Evolutionary conservation across 35 echinoderm and acorn worm species (phyloP), one percentile per base, ranked within the genome.

Genomic region (Anneissia japonica): DNA sequence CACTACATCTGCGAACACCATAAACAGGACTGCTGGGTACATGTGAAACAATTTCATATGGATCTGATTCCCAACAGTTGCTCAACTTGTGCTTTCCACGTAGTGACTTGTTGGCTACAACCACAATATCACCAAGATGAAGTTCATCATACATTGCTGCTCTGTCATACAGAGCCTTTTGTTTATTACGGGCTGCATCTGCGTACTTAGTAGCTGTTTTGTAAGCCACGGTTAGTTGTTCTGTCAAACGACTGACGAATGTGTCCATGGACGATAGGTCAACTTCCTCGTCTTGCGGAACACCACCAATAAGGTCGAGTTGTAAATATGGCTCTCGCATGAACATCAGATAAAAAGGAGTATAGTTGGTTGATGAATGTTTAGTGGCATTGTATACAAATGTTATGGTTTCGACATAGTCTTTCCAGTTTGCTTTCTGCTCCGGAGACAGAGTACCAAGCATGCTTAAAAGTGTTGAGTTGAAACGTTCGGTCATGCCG

Each of bases 11-110:
- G 14, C 56, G 26, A 45, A 93, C 87, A 14, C 81, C 83, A 86
- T 93, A 93, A 21, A 93, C 91, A n/a, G n/a, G n/a, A 64, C 26
- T 64, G 2, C 26, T 23, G 26, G 6, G 10, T 2, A 64, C 6
- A 64, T 23, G 51, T 2, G 51, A 64, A 16, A 23, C 26, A 2
- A 64, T 23, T 64, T 64, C 51, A 64, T 64, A 64, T 3, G 51
- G 5, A 23, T 64, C 51, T 26, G 11, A 3, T 23, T 64, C 51
- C 51, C 51, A 64, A 9, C 26, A 19, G 51, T 64, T 23, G 1
- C 26, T 9, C 11, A 64, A 19, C 19, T 64, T 64, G 6, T 64
- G 51, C 21, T 64, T 64, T 19, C 51, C 51, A 9, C 51, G 51
- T 26, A 64, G 1, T 2, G 51, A 64, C 21, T 23, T 64, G 26